Base-by-base conservation (phyloP, 2,888 invertebrate genomes). In the Odontomyia ornata region DNA sequence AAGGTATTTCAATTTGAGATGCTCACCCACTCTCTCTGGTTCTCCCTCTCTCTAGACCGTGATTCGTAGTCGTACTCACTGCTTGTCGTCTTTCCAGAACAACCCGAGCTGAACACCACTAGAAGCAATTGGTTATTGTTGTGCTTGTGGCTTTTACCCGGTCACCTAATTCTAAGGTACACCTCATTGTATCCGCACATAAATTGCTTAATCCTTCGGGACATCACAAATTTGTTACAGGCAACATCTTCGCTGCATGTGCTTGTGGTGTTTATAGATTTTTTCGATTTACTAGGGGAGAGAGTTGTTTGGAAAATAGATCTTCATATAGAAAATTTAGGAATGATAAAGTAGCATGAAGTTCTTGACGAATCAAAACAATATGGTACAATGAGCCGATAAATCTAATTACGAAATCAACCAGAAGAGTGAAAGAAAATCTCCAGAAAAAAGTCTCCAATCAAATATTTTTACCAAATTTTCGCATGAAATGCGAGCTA, bases 151-250 rank as follows among this genome's bases (percentile, higher is more conserved):
- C 65, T 67, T 67, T 67, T 67, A 67, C 65, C 65, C 36, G 65
- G 65, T 43, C 65, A 67, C 65, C 65, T 67, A 67, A 67, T 67
- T 67, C 43, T 27, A 43, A 18, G 65, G 65, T 67, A 36, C 21
- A 67, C 65, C 65, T 67, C 43, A 67, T 67, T 67, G 65, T 67
- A 21, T 67, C 65, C 65, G 65, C 65, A 67, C 65, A 67, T 67
- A 67, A 67, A 67, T 67, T 67, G 65, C 21, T 36, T 67, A 43
- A 67, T 67, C 36, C 65, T 21, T 43, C 65, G 43, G 65, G 65
- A 67, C 65, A 67, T 67, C 65, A 67, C 28, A 67, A 43, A 67
- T 67, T 67, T 30, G 65, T 67, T 36, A 67, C 21, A 23, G 30
- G 30, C 3, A n/a, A n/a, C n/a, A n/a, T n/a, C n/a, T n/a, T n/a